These are phyloP conservation scores for Aspidiotus rigidus DNA, from an alignment of 2,888 invertebrate genomes.

Conservation along the genomic window DNA sequence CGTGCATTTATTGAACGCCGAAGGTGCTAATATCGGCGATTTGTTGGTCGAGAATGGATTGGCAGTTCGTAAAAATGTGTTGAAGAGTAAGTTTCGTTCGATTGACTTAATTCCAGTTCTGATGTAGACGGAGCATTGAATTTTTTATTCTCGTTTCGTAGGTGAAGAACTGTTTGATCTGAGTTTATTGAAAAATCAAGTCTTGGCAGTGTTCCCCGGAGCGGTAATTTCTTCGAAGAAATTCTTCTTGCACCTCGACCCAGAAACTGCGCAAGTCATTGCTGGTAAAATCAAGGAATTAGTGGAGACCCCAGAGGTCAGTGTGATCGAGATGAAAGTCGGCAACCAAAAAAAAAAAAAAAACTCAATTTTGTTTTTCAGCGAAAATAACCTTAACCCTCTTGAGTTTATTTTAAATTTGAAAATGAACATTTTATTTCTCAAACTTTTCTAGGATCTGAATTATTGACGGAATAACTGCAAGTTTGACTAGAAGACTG, in stretches of 20 bases:
- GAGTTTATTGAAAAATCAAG: conserved; percentile 45
- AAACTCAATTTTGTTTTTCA: too few species aligned
- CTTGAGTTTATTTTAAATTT: too few species aligned
- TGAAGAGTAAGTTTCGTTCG: conserved; percentile 41
- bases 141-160: conserved; percentile 17
- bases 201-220: conserved; percentile 44
- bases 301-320: conserved; percentile 7
- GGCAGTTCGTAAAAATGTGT: conserved; percentile 7
- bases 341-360: too few species aligned
- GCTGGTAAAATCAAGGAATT: conserved; percentile 27
- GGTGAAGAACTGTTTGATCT: conserved; percentile 42
- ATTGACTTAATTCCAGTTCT: background rate
- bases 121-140: too few species aligned
- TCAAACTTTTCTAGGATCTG: too few species aligned
- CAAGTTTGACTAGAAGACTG: too few species aligned
- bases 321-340: background rate
- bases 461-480: too few species aligned
- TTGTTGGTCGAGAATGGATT: conserved; percentile 19
- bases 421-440: too few species aligned
- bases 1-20: conserved; percentile 17
- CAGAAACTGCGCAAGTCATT: conserved; percentile 41
- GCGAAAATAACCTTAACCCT: too few species aligned
- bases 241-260: conserved; percentile 46
- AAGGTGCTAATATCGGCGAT: conserved; percentile 21
- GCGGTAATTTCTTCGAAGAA: conserved; percentile 44